Conservation (phyloP, 1,140 invertebrate genomes). For the Eciton burchellii region DNA sequence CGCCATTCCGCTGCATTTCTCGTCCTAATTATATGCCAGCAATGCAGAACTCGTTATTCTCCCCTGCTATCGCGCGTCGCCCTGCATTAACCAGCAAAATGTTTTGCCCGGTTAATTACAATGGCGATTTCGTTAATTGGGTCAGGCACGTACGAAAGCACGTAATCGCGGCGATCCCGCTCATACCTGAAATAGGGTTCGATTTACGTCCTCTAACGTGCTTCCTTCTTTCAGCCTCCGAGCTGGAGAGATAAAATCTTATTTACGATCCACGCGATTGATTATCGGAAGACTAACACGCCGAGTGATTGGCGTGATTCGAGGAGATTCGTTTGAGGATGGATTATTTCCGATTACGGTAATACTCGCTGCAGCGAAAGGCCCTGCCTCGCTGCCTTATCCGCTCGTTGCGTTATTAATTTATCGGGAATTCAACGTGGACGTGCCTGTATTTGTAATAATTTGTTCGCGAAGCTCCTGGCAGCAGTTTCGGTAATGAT, state of each 20-base stretch:
- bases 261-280: background rate
- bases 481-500: too few relatives aligned
- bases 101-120: constrained; percentile 77
- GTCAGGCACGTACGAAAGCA: constrained; percentile 62
- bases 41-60: constrained; percentile 58
- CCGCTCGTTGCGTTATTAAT: too few relatives aligned
- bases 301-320: too few relatives aligned
- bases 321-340: too few relatives aligned
- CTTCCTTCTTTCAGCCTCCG: background rate
- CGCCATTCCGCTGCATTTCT: constrained; percentile 45
- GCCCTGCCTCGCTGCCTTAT: too few relatives aligned
- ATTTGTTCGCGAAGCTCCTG: too few relatives aligned
- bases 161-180: background rate
- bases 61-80: constrained; percentile 62
- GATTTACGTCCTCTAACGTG: constrained; percentile 9
- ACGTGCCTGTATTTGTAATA: too few relatives aligned
- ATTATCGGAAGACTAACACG: too few relatives aligned
- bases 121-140: constrained; percentile 75
- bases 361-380: too few relatives aligned
- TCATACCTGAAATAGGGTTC: constrained; percentile 5
- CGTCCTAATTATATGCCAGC: constrained; percentile 51
- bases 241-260: constrained; percentile 5
- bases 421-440: too few relatives aligned
- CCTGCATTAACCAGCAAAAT: constrained; percentile 74
- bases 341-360: too few relatives aligned